A percentile compares a stretch with the other conserved stretches of the same genome.
These are phyloP conservation scores for Galerucella calmariensis DNA, from an alignment of 2,888 invertebrate species.

Conservation along the genomic window DNA sequence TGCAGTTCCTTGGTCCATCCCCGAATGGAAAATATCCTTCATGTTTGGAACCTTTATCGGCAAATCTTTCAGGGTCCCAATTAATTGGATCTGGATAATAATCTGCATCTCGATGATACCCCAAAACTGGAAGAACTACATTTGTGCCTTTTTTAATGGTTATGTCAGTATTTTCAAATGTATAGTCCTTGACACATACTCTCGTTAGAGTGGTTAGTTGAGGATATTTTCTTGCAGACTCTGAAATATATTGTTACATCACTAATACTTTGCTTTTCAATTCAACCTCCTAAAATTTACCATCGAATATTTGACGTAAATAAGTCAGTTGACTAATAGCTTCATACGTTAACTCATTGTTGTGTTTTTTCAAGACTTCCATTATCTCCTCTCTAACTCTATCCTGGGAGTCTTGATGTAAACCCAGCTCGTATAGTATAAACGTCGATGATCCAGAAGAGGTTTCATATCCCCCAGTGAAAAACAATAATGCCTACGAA, in stretches of 20 bases:
- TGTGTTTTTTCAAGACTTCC: slow-evolving; percentile 53
- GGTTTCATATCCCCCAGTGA: slow-evolving; percentile 73
- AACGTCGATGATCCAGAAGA: slow-evolving; percentile 71
- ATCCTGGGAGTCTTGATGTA: slow-evolving; percentile 63
- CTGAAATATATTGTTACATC: slow-evolving; percentile 49
- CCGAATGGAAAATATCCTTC: slow-evolving; percentile 56
- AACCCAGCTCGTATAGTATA: slow-evolving; percentile 68
- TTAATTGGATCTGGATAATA: slow-evolving; percentile 60
- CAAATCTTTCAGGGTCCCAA: slow-evolving; percentile 63
- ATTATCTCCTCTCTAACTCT: slow-evolving; percentile 63
- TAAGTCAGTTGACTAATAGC: slow-evolving; percentile 64
- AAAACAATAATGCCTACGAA: slow-evolving; percentile 69
- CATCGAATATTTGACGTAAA: slow-evolving; percentile 58
- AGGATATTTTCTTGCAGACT: slow-evolving; percentile 61
- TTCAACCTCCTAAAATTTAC: slow-evolving; percentile 25
- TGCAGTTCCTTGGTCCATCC: slow-evolving; percentile 57
- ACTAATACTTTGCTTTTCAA: slow-evolving; percentile 16
- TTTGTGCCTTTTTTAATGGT: slow-evolving; percentile 54
- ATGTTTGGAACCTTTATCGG: slow-evolving; percentile 53
- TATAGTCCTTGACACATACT: slow-evolving; percentile 51
- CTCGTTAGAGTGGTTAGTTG: slow-evolving; percentile 54
- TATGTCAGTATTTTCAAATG: slow-evolving; percentile 46
- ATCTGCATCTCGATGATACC: slow-evolving; percentile 58
- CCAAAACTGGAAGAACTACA: slow-evolving; percentile 55
- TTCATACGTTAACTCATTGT: slow-evolving; percentile 63